Evolutionary conservation across 2,113 vertebrate species (phyloP), one percentile per base, ranked within the genome.

Genomic region (Hippocampus abdominalis): DNA sequence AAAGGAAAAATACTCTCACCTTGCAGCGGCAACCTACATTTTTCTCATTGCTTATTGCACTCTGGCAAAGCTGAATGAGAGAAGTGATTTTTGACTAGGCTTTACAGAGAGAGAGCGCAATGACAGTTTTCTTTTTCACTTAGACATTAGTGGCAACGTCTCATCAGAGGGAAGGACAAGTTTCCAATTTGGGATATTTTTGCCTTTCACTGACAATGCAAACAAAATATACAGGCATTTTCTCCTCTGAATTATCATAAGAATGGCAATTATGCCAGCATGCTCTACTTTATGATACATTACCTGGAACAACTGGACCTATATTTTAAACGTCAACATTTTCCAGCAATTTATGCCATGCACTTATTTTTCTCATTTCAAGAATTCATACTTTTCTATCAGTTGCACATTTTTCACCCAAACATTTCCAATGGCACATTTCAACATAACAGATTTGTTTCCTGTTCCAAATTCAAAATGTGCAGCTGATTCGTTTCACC

Each of bases 1-100:
- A 68, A 73, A 70, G 56, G 61, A 23, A 75, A 75, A 71, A 80
- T 15, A 71, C 70, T 64, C 73, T 85, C 66, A 69, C 78, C 56
- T 73, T 73, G 74, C 78, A 81, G 75, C 67, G 2, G 16, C 29
- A 44, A 40, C n/a, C 53, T 0, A 54, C 76, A 77, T 65, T 70
- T 83, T 36, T 36, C 32, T 36, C 32, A 36, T 5, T 36, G 25
- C 66, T 72, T 73, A 70, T 73, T 81, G 70, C 68, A 54, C 64
- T 75, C 60, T 64, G 62, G 66, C 74, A 44, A 72, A 64, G 66
- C 69, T 78, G 71, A 82, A 82, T 62, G 70, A 67, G 39, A 69
- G 54, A 82, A 15, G 42, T 78, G 13, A 79, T 77, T 42, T 81
- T 79, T 21, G 27, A 27, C 61, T 54, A 0, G 8, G 57, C 59